Evolutionary conservation across 1,140 invertebrate species (phyloP).

Genomic region (Lucilia cuprina): DNA sequence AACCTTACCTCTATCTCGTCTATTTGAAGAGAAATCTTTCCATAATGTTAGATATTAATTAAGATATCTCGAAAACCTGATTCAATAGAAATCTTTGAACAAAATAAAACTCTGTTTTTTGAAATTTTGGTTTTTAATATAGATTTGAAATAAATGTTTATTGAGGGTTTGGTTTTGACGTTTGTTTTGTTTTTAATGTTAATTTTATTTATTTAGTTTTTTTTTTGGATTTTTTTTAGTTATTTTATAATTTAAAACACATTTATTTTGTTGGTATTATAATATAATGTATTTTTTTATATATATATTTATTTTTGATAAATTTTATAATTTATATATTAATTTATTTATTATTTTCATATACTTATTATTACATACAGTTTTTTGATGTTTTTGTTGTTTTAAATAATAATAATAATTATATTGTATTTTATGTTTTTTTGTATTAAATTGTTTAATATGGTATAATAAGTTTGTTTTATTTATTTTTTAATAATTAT

Average conservation of each 20-base stretch:
- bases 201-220: not conserved
- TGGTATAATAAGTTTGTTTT: not conserved
- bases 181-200: not conserved
- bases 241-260: slow-evolving; percentile 14
- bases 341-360: not conserved
- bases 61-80: too few species aligned
- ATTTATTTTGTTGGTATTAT: slow-evolving; percentile 13
- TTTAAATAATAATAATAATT: not conserved
- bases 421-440: slow-evolving; percentile 3
- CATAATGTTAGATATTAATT: too few species aligned
- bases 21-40: too few species aligned
- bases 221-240: not conserved
- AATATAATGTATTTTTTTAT: not conserved
- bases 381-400: slow-evolving; percentile 25
- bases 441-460: not conserved
- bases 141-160: slow-evolving; percentile 34
- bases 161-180: not conserved
- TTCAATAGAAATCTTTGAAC: too few species aligned
- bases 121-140: not conserved
- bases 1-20: too few species aligned
- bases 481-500: not conserved
- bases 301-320: slow-evolving; percentile 12
- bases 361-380: slow-evolving; percentile 2
- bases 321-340: not conserved
- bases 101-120: not conserved